Evolutionary conservation across 2,888 invertebrate genomes (phyloP), one percentile per base, ranked within the genome.

Genomic region (Erebia epiphron): DNA sequence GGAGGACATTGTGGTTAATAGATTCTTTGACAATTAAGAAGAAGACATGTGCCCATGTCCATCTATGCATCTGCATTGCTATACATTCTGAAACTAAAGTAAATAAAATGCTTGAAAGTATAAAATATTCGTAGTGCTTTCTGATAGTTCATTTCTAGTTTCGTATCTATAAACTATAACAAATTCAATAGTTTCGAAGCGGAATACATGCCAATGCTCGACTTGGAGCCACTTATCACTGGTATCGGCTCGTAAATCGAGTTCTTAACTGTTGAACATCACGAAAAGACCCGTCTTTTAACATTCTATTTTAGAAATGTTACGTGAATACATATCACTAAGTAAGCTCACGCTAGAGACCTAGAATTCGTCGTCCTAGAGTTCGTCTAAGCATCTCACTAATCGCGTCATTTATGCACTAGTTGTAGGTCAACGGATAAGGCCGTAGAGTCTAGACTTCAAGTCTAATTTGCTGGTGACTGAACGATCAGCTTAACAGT

Each of bases 251-350:
- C 68, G 72, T 73, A 75, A 75, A 76, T 75, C 72, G 72, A 73
- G 70, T 70, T 68, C 75, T 72, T 73, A 75, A 76, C 75, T 73
- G 69, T 76, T 69, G 68, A 73, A 69, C 73, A 68, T 75, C 76
- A 76, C 73, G 75, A 69, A 73, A 64, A 57, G 61, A 56, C 67
- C 71, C 68, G 69, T 43, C 63, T 72, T 65, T 73, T 70, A 58
- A 57, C 67, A 65, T 72, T 68, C 70, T 64, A 65, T 70, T 69
- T 54, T 41, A 75, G 69, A 67, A 75, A 72, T 74, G 70, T 73
- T 68, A 70, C 64, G 67, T 72, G 69, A 67, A 71, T 35, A 35
- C 35, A 0, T 65, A 69, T 65, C 16, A 58, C 26, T 13, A 50
- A 58, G 26, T 13, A 50, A 35, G 13, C 26, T 52, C 46, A 46